These are phyloP conservation scores for Aphodius granarius DNA, from an alignment of 2,888 invertebrate species.

Conservation along the genomic window DNA sequence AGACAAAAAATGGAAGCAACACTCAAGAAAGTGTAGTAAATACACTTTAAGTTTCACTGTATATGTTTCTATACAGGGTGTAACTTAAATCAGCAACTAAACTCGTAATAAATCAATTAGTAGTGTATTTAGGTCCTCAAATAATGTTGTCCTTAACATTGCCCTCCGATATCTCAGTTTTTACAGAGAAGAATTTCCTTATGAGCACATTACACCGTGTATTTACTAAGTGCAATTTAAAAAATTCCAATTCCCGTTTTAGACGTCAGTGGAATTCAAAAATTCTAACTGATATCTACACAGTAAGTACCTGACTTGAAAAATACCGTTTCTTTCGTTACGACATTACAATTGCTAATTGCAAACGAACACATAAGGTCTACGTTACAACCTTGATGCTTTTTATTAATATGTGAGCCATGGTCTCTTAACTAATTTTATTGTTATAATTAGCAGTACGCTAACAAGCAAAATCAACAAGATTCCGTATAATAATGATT, in stretches of 20 bases:
- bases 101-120: too few relatives aligned
- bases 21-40: too few relatives aligned
- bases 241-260: neutral
- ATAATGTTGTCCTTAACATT: too few relatives aligned
- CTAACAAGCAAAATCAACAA: neutral
- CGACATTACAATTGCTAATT: neutral
- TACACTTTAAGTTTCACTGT: too few relatives aligned
- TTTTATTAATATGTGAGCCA: neutral
- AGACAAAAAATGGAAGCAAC: too few relatives aligned
- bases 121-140: too few relatives aligned
- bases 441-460: neutral
- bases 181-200: too few relatives aligned
- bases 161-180: too few relatives aligned
- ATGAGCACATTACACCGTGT: too few relatives aligned
- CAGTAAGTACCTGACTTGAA: neutral
- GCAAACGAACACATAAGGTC: neutral
- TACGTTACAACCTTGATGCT: neutral
- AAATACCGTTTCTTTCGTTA: neutral
- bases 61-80: too few relatives aligned
- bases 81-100: too few relatives aligned
- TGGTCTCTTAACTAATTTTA: neutral
- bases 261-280: neutral
- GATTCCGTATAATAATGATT: neutral
- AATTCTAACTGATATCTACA: neutral
- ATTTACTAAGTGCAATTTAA: neutral